phyloP scores from a whole-genome alignment of 1,140 invertebrate genomes.

The Chionoecetes opilio region DNA sequence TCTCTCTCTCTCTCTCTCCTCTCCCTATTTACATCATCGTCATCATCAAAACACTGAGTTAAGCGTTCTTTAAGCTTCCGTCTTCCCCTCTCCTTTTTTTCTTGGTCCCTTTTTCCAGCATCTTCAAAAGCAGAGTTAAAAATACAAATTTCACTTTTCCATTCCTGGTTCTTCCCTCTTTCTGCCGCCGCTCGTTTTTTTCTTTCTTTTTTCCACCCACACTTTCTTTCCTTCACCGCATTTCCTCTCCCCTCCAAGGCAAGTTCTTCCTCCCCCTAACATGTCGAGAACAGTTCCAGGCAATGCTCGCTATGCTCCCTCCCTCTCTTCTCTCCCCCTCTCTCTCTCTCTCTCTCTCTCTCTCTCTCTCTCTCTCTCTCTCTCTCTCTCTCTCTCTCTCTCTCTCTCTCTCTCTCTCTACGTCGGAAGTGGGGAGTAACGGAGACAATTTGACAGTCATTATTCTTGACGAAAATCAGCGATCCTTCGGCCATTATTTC shows the following conservation, averaged over 20 bases:
- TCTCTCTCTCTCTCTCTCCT: constrained; percentile 9
- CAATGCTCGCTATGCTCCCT: constrained; percentile 47
- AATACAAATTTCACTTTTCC: neutral
- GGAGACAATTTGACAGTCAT: constrained; percentile 63
- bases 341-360: constrained; percentile 1
- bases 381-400: constrained; percentile 43
- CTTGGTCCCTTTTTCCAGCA: neutral
- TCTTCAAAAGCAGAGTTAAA: too few relatives aligned
- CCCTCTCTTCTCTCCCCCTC: constrained; percentile 34
- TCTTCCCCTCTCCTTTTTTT: constrained; percentile 50
- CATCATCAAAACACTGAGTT: neutral
- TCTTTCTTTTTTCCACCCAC: constrained; percentile 14
- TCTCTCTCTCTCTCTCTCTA: constrained; percentile 47
- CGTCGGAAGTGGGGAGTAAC: constrained; percentile 58
- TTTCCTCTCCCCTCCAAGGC: neutral
- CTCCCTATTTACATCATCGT: neutral
- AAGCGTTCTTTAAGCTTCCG: neutral
- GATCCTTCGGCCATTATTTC: neutral
- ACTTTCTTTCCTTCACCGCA: constrained; percentile 11
- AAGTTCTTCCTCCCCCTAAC: neutral
- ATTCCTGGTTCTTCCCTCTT: neutral
- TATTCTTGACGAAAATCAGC: constrained; percentile 41
- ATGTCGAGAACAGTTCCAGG: constrained; percentile 55
- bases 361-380: constrained; percentile 41
- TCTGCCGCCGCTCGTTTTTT: constrained; percentile 28